A percentile compares a stretch with the other conserved stretches of the same genome.
phyloP scores from a whole-genome alignment of 2,113 vertebrate genomes.

The Numida meleagris region DNA sequence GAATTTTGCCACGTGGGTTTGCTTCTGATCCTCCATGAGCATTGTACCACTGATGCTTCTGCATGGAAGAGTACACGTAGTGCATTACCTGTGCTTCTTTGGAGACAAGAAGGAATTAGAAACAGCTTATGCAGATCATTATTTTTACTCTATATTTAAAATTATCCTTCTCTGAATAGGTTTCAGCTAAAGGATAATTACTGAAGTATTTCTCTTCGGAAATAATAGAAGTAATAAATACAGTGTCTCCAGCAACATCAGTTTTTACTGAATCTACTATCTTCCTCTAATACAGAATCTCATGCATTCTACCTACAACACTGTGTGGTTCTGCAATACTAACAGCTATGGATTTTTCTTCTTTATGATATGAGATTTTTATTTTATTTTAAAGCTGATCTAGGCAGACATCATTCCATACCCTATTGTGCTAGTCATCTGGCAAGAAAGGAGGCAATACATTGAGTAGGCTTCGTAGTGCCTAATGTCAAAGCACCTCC shows the following conservation, averaged over 20 bases:
- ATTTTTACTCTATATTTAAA: not conserved
- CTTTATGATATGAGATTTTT: not conserved
- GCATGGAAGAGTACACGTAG: not conserved
- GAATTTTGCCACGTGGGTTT: not conserved
- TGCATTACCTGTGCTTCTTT: not conserved
- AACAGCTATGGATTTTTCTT: not conserved
- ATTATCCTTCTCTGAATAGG: not conserved
- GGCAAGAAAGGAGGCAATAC: not conserved
- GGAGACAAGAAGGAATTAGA: not conserved
- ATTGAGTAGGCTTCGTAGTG: not conserved
- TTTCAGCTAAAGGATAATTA: not conserved
- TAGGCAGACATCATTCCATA: not conserved
- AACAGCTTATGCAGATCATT: not conserved
- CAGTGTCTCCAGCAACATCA: not conserved
- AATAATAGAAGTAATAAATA: not conserved
- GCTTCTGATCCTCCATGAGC: not conserved
- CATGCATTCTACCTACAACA: not conserved
- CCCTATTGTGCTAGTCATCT: not conserved
- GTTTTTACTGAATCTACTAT: not conserved
- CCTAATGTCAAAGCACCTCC: not conserved
- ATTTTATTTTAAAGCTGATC: conserved; percentile 13
- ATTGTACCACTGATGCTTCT: not conserved
- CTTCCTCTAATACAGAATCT: not conserved
- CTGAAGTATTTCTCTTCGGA: not conserved
- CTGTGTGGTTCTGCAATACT: not conserved